Conservation (phyloP, 2,797 vertebrate genomes). For the Tragelaphus oryx region DNA sequence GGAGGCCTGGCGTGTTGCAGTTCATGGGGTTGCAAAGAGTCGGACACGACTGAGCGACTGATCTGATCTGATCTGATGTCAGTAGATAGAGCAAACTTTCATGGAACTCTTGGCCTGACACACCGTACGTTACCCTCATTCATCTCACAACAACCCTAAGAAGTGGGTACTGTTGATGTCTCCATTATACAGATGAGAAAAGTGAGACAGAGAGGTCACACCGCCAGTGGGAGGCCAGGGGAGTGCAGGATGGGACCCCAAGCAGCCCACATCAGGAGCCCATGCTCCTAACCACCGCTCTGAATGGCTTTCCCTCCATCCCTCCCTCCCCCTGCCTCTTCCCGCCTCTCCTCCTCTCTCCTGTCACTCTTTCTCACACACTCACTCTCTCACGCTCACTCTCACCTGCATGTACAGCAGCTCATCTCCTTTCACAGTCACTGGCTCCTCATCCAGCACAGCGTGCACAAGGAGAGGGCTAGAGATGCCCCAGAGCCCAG, state of each 20-base stretch:
- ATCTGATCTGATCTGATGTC: not conserved
- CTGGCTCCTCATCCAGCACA: not conserved
- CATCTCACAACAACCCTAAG: not conserved
- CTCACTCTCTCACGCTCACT: not conserved
- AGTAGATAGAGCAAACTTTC: not conserved
- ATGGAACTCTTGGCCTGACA: not conserved
- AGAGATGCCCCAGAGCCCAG: not conserved
- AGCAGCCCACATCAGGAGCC: not conserved
- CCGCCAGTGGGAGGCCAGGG: not conserved
- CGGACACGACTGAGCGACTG: too few species aligned
- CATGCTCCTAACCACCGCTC: rapidly evolving
- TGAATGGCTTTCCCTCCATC: not conserved
- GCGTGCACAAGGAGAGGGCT: rapidly evolving
- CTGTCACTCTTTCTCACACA: not conserved
- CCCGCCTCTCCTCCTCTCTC: not conserved
- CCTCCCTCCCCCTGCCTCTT: not conserved
- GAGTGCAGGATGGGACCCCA: not conserved
- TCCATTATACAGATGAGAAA: not conserved
- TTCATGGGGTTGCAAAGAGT: too few species aligned
- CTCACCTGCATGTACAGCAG: not conserved
- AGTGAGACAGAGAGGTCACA: not conserved
- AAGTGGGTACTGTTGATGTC: not conserved
- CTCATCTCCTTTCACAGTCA: not conserved
- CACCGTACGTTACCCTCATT: not conserved
- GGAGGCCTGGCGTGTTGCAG: too few species aligned